phyloP scores from a whole-genome alignment of 2,113 vertebrate genomes.

The Athene cunicularia region DNA sequence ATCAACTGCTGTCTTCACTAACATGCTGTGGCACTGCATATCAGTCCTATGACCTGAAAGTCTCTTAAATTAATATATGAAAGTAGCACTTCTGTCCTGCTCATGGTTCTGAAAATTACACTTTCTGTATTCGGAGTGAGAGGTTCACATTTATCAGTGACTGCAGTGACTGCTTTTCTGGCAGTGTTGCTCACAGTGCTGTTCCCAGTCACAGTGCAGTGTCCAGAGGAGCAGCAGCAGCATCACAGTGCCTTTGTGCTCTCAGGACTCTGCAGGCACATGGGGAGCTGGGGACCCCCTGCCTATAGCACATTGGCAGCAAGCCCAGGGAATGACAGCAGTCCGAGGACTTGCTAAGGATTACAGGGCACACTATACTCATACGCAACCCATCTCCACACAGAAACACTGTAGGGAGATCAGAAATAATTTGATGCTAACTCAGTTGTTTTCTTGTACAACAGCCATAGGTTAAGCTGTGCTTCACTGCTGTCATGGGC shows the following conservation, averaged over 20 bases:
- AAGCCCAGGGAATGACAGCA: rapidly evolving
- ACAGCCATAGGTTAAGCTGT: background rate
- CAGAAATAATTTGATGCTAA: background rate
- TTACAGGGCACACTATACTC: background rate
- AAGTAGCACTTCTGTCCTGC: background rate
- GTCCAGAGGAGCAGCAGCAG: background rate
- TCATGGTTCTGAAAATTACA: background rate
- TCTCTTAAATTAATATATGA: background rate
- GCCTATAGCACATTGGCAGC: rapidly evolving
- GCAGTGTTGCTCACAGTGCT: rapidly evolving
- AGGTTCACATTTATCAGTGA: background rate
- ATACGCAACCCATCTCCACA: background rate
- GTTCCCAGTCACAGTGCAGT: background rate
- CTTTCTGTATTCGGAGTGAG: rapidly evolving
- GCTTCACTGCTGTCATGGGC: background rate
- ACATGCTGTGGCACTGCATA: rapidly evolving
- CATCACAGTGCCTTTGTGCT: rapidly evolving
- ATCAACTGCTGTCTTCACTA: background rate
- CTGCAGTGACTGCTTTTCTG: background rate
- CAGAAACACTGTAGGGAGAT: background rate
- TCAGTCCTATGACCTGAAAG: background rate
- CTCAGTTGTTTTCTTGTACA: background rate
- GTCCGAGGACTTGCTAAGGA: rapidly evolving
- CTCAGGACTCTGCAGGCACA: rapidly evolving
- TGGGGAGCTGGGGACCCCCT: rapidly evolving